Evolutionary conservation across 2,888 invertebrate genomes (phyloP), one percentile per base, ranked within the genome.

Genomic region (Perdita meconis): DNA sequence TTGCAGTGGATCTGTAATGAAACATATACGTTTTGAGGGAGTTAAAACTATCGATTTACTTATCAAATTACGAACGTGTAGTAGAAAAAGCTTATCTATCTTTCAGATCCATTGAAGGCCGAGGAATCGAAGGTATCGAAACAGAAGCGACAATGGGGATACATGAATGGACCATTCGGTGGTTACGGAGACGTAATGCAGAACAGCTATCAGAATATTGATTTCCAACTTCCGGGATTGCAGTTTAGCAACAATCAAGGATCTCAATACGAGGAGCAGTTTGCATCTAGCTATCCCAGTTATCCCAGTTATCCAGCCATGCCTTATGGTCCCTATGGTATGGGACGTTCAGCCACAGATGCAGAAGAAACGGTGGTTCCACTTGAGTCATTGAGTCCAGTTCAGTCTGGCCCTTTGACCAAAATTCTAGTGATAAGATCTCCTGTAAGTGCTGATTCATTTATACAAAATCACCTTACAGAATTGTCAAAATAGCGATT

Each of bases 141-240:
- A 42, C 34, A 53, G 42, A 69, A 69, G 13, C 61, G 68, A 0
- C 51, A 68, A 36, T 36, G 53, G 30, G 38, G 50, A 2, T 36
- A 22, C 10, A 2, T 19, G 47, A 12, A 47, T 47, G 0, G 0
- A 2, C 47, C 22, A 10, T 16, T 10, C 19, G 47, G 22, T 19
- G 47, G 0, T 2, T 47, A 12, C 47, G 12, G 10, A 16, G 1
- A 3, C 10, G 6, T 19, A 22, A 22, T 1, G 22, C 47, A 22
- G 22, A 10, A 16, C 12, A 10, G 1, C 19, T 47, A 22, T 19
- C 47, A 22, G 3, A 19, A 47, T 47, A 19, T 10, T 3, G 19
- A 47, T 0, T 19, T 47, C 3, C 47, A 22, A 10, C 47, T 47
- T 22, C 47, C 47, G 2, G 47, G 47, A 47, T 16, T 47, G 19